Evolutionary conservation across 2,888 invertebrate species (phyloP).

Genomic region (Craniophora ligustri): DNA sequence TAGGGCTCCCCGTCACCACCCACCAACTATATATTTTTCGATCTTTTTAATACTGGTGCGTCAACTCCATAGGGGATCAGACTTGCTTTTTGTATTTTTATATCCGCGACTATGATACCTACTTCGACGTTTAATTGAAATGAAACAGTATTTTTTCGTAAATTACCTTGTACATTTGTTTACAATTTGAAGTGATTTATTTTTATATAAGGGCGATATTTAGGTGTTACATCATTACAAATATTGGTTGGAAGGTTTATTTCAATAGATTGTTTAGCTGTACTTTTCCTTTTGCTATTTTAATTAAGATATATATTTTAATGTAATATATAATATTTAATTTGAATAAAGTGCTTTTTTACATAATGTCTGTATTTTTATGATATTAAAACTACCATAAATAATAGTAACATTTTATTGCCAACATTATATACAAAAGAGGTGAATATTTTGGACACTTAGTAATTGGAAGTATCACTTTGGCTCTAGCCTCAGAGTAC

Average conservation of each 20-base stretch:
- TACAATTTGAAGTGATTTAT: conserved; percentile 73
- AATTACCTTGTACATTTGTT: conserved; percentile 76
- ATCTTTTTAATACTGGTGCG: conserved; percentile 76
- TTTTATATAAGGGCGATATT: conserved; percentile 76
- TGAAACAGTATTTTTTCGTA: conserved; percentile 81
- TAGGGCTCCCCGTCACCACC: conserved; percentile 37
- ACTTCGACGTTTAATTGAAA: conserved; percentile 68
- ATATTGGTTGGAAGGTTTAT: conserved; percentile 83
- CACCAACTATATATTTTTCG: conserved; percentile 84
- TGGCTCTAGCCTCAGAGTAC: conserved; percentile 58
- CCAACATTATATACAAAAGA: conserved; percentile 77
- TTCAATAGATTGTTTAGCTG: conserved; percentile 86
- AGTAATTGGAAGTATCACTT: conserved; percentile 59
- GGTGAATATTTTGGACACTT: conserved; percentile 57
- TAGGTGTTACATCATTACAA: conserved; percentile 76
- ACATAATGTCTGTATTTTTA: conserved; percentile 59
- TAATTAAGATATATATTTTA: conserved; percentile 87
- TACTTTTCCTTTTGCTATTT: conserved; percentile 85
- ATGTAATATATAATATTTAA: conserved; percentile 88
- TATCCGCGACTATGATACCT: conserved; percentile 76
- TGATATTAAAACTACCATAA: conserved; percentile 25
- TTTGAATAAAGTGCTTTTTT: conserved; percentile 89
- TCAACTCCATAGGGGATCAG: conserved; percentile 71
- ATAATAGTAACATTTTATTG: conserved; percentile 69
- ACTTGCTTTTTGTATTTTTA: conserved; percentile 88